Conservation (phyloP, 1,140 invertebrate species). For the Aleiodes sp. region DNA sequence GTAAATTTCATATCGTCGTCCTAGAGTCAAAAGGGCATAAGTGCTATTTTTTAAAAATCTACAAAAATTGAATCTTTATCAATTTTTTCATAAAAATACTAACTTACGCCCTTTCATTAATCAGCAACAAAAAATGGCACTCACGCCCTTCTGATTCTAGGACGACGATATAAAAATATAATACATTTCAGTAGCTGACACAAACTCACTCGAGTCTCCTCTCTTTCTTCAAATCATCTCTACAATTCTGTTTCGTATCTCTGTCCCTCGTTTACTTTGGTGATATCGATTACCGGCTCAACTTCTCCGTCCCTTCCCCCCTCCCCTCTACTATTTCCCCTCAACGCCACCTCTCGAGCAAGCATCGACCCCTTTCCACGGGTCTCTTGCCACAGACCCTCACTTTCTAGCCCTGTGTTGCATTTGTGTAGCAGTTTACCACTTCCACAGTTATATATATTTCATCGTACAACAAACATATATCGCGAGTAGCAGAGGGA, state of each 20-base stretch:
- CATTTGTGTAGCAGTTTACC: slow-evolving; percentile 61
- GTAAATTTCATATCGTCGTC: too few species aligned
- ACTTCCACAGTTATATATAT: slow-evolving; percentile 6
- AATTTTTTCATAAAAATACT: too few species aligned
- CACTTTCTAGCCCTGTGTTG: slow-evolving; percentile 50
- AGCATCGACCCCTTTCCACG: neutral
- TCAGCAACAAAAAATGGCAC: too few species aligned
- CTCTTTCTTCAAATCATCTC: slow-evolving; percentile 27
- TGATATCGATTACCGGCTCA: slow-evolving; percentile 65
- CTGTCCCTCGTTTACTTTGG: slow-evolving; percentile 64
- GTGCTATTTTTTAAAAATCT: too few species aligned
- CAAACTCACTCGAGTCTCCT: slow-evolving; percentile 7
- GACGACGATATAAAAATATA: too few species aligned
- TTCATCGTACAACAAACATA: slow-evolving; percentile 43
- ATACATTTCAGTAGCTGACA: slow-evolving; percentile 9
- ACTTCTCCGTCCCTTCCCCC: slow-evolving; percentile 56
- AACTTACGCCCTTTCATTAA: too few species aligned
- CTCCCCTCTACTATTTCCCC: slow-evolving; percentile 33
- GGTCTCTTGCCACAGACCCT: neutral
- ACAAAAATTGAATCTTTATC: too few species aligned
- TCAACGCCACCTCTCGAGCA: slow-evolving; percentile 46
- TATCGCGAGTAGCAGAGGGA: too few species aligned
- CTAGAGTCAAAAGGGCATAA: too few species aligned
- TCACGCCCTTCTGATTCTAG: too few species aligned
- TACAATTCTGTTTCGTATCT: slow-evolving; percentile 35